Evolutionary conservation across 2,113 vertebrate species (phyloP).

Genomic region (Archilochus colubris): DNA sequence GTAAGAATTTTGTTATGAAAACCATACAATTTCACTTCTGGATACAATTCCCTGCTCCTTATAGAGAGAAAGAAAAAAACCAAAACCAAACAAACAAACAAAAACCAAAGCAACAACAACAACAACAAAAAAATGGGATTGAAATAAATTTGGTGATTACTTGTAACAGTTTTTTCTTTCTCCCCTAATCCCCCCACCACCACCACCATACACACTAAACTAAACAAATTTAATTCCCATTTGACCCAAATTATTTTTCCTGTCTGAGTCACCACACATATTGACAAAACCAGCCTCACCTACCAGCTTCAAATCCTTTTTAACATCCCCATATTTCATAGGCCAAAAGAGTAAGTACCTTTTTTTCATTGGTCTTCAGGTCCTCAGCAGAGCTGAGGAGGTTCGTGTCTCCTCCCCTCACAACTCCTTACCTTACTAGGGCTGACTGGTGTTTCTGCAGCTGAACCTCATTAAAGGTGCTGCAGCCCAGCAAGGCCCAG

Average conservation of each 20-base stretch:
- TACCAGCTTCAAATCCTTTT: rapidly evolving
- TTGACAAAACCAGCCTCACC: rapidly evolving
- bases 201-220: no score
- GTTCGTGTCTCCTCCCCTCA: rapidly evolving
- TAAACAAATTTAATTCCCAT: background rate
- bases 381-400: rapidly evolving
- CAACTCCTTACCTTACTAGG: background rate
- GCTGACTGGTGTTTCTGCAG: background rate
- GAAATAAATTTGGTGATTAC: background rate
- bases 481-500: rapidly evolving
- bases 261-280: background rate
- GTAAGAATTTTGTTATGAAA: background rate
- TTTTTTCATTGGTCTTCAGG: rapidly evolving
- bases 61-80: background rate
- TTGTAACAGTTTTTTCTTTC: rapidly evolving
- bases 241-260: background rate
- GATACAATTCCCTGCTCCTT: rapidly evolving
- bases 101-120: no score
- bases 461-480: background rate
- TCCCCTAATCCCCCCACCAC: no score
- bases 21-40: background rate
- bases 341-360: background rate
- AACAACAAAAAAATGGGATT: no score
- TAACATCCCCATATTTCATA: background rate
- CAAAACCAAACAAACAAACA: no score